Evolutionary conservation across 2,888 invertebrate genomes (phyloP).

Genomic region (Athetis lepigone): DNA sequence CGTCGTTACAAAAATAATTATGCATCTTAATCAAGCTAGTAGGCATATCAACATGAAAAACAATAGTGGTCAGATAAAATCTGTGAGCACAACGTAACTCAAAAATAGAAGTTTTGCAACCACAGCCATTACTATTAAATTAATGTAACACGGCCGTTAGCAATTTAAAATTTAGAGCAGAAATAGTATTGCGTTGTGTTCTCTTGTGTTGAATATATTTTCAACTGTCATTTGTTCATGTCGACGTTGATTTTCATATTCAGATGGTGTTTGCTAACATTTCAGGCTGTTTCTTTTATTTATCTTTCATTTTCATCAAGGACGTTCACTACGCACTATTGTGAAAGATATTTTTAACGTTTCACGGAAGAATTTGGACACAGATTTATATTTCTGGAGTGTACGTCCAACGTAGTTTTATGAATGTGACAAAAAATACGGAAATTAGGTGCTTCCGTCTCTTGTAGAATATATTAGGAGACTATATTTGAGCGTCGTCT

Average conservation of each 20-base stretch:
- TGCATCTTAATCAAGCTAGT: conserved; percentile 11
- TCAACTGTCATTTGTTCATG: conserved; percentile 78
- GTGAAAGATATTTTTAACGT: conserved; percentile 29
- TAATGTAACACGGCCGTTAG: conserved; percentile 82
- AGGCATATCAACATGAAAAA: conserved; percentile 28
- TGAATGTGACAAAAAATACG: conserved; percentile 18
- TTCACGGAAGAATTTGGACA: conserved; percentile 34
- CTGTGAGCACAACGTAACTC: conserved; percentile 41
- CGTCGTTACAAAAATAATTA: conserved; percentile 10
- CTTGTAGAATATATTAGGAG: background rate
- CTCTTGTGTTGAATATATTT: conserved; percentile 75
- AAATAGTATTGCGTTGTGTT: conserved; percentile 79
- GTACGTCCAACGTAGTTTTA: conserved; percentile 20
- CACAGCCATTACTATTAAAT: conserved; percentile 71
- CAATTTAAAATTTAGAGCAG: conserved; percentile 85
- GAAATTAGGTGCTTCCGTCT: conserved; percentile 15
- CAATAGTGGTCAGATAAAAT: conserved; percentile 61
- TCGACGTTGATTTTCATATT: conserved; percentile 81
- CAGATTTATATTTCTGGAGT: conserved; percentile 21
- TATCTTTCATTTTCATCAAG: conserved; percentile 54
- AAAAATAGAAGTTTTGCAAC: conserved; percentile 60
- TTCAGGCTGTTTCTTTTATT: conserved; percentile 55
- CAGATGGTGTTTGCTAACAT: conserved; percentile 73
- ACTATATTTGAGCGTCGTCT: background rate
- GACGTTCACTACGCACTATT: conserved; percentile 54